Evolutionary conservation across 2,797 vertebrate genomes (phyloP), one percentile per base, ranked within the genome.

Genomic region (Ceryle rudis): DNA sequence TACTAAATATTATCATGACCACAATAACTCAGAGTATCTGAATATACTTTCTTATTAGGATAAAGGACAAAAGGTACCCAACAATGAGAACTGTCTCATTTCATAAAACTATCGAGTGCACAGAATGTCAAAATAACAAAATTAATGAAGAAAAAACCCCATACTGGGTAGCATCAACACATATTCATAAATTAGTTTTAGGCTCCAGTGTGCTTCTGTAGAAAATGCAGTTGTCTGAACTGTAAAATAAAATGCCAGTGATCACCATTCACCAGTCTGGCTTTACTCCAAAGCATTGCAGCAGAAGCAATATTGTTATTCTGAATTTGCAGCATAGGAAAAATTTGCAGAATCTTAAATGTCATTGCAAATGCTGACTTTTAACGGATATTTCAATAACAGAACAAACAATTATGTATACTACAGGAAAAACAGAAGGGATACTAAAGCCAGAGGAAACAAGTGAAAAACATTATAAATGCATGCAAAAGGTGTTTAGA

Each of bases 211-310:
- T 62, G 46, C n/a, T 84, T 22, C 13, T 54, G 37, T 58, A 72
- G 57, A 41, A 78, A 73, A 66, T 54, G 41, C 11, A 79, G 41
- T 51, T 71, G 16, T 54, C 35, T 89, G 73, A 88, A 78, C 49
- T 28, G 35, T 65, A 94, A 88, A 86, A 92, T 72, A 79, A 83
- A 94, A 94, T 57, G 44, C 33, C 57, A 89, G 35, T 41, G 66
- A 78, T 80, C 35, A 60, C 31, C 6, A 70, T 61, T 80, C 51
- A 37, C 11, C 91, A 57, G 13, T 29, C 44, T 80, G 74, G 49
- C 60, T 93, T 94, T 77, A 82, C 7, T 55, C 60, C 73, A 90
- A 92, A 86, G 35, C 57, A 49, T 22, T 70, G 71, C 7, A 0
- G 47, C 55, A 85, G 54, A 89, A 94, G 31, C 1, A 2, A n/a